These are phyloP conservation scores for Vidua macroura DNA, from an alignment of 2,113 vertebrate species.

Conservation along the genomic window DNA sequence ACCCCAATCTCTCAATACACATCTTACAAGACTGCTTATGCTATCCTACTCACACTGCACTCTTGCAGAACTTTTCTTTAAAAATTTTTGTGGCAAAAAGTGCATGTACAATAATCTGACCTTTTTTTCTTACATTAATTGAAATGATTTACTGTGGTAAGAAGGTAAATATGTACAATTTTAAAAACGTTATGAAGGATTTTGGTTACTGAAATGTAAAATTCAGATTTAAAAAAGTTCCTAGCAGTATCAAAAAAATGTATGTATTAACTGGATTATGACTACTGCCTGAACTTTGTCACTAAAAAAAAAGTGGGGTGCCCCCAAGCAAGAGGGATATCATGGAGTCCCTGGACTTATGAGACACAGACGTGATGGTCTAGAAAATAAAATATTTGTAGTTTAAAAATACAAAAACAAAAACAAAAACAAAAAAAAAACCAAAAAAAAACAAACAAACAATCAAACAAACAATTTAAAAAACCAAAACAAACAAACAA, in stretches of 20 bases:
- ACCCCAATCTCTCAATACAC: background rate
- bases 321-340: rapidly evolving
- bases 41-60: background rate
- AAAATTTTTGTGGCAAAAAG: background rate
- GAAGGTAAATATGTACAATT: background rate
- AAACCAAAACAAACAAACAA: background rate
- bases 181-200: background rate
- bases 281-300: background rate
- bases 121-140: background rate
- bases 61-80: rapidly evolving
- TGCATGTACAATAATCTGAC: background rate
- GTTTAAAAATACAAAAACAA: background rate
- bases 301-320: background rate
- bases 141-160: background rate
- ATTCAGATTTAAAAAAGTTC: background rate
- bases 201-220: background rate
- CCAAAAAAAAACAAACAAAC: too few species aligned
- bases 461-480: too few species aligned
- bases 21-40: background rate
- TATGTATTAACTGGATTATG: background rate
- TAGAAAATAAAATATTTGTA: background rate
- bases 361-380: background rate
- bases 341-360: background rate
- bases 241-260: rapidly evolving
- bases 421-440: too few species aligned